A percentile compares a stretch with the other conserved stretches of the same genome.
Conservation (phyloP, 2,888 invertebrate genomes). For the Cenopis cana region DNA sequence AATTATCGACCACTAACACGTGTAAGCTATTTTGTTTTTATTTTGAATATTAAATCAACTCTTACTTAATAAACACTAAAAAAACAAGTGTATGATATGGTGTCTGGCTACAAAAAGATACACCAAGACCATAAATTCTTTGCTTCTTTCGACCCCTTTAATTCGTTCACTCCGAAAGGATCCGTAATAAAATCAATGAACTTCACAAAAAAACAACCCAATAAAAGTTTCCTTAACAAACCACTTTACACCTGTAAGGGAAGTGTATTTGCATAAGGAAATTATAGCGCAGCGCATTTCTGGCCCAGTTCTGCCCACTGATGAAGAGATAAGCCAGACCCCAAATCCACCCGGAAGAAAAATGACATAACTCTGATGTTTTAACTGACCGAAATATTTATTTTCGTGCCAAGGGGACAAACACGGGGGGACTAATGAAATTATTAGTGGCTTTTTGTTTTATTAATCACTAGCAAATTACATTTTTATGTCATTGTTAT, state of each 20-base stretch:
- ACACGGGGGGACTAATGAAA: constrained; percentile 57
- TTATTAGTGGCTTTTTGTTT: constrained; percentile 67
- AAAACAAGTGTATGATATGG: neutral
- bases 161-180: constrained; percentile 20
- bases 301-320: constrained; percentile 54
- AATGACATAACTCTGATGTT: constrained; percentile 19
- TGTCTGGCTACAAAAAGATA: neutral
- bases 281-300: constrained; percentile 59
- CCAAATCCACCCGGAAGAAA: constrained; percentile 49
- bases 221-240: constrained; percentile 42
- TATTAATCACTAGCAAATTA: constrained; percentile 56
- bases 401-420: neutral
- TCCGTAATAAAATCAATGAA: constrained; percentile 35
- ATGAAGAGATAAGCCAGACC: constrained; percentile 60
- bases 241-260: constrained; percentile 57
- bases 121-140: neutral
- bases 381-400: neutral
- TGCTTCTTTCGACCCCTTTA: constrained; percentile 8
- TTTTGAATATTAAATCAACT: neutral
- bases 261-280: constrained; percentile 65
- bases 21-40: neutral
- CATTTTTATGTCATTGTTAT: constrained; percentile 42
- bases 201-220: constrained; percentile 24
- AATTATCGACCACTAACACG: neutral
- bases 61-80: neutral